Conservation (phyloP, 2,113 vertebrate genomes). For the Tragelaphus buxtoni region DNA sequence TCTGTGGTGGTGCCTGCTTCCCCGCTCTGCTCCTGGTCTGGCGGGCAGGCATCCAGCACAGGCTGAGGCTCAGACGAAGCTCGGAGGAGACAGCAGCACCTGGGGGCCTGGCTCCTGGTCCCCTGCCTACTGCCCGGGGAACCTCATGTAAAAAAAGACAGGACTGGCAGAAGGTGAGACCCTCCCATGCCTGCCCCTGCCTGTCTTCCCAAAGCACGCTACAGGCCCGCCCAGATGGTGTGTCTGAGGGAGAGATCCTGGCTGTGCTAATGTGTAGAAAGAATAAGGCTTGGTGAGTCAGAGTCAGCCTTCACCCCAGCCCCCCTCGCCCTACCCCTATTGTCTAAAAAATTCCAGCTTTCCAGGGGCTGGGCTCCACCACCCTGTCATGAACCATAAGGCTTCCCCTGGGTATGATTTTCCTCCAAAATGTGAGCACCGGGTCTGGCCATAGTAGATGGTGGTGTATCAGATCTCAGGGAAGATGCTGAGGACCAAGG, state of each 20-base stretch:
- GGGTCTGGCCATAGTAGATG: background rate
- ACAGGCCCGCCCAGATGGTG: background rate
- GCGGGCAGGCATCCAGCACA: too few species aligned
- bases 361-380: background rate
- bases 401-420: background rate
- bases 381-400: too few species aligned
- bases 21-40: background rate
- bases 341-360: background rate
- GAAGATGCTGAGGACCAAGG: background rate
- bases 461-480: background rate
- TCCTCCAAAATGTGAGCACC: background rate
- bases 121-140: background rate
- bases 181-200: background rate
- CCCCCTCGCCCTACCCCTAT: rapidly evolving
- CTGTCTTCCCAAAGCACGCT: background rate
- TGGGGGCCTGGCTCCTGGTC: background rate
- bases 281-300: background rate
- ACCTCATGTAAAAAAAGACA: background rate
- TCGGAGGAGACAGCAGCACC: background rate
- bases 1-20: background rate
- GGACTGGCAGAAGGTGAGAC: background rate
- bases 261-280: rapidly evolving
- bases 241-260: background rate
- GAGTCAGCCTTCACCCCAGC: rapidly evolving
- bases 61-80: background rate